These are phyloP conservation scores for Sandelia bainsii DNA, from an alignment of 2,797 vertebrate species.

Conservation along the genomic window DNA sequence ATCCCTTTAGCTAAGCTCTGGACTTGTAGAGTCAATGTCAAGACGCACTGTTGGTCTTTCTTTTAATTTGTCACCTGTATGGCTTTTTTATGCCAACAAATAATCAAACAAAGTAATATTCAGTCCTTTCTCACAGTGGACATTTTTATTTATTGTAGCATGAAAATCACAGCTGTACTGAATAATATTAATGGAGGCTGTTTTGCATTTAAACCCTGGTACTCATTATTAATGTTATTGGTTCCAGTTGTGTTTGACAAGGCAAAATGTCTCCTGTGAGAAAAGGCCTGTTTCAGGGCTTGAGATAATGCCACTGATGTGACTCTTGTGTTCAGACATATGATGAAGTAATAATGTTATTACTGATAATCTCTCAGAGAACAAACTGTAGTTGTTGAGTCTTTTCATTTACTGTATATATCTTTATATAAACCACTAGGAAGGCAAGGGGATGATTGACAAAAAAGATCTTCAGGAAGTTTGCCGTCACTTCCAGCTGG, in stretches of 20 bases:
- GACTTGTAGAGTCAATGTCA: too few relatives aligned
- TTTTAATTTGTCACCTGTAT: too few relatives aligned
- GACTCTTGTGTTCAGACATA: neutral
- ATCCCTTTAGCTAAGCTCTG: too few relatives aligned
- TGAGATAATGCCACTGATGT: neutral
- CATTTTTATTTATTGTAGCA: neutral
- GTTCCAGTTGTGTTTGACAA: neutral
- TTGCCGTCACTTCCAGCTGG: constrained; percentile 84
- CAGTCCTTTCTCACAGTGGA: neutral
- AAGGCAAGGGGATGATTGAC: constrained; percentile 87
- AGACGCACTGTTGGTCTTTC: too few relatives aligned
- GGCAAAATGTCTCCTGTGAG: neutral
- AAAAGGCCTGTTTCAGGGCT: neutral
- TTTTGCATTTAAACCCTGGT: neutral
- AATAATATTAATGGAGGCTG: neutral
- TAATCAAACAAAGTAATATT: neutral
- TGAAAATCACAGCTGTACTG: neutral
- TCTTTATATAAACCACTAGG: constrained; percentile 58
- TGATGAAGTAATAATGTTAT: neutral
- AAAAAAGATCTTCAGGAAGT: constrained; percentile 83
- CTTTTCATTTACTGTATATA: neutral
- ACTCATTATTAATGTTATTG: neutral
- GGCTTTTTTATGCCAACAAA: neutral
- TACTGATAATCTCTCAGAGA: neutral
- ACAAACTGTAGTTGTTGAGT: neutral